Conservation (phyloP, 1,140 invertebrate species). For the Lycorma delicatula region DNA sequence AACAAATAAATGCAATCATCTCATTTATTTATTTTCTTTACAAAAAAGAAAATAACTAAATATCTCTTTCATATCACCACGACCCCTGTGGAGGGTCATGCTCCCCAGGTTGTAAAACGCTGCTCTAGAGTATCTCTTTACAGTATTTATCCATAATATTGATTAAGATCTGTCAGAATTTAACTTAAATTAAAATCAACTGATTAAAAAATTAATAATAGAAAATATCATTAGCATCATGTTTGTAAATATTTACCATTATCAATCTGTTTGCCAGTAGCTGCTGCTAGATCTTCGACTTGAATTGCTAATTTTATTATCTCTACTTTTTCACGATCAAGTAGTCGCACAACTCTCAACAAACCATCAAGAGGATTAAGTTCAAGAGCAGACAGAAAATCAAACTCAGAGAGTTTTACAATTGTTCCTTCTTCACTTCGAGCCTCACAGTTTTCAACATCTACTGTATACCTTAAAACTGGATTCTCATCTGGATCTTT, state of each 20-base stretch:
- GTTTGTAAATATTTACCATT: conserved; percentile 49
- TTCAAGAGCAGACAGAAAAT: conserved; percentile 59
- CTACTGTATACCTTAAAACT: conserved; percentile 63
- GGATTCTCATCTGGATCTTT: conserved; percentile 70
- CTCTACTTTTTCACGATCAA: conserved; percentile 81
- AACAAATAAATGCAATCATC: too few species aligned
- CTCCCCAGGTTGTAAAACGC: too few species aligned
- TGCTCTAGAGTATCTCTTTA: too few species aligned
- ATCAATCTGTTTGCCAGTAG: conserved; percentile 61
- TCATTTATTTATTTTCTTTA: too few species aligned
- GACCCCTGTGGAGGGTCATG: too few species aligned
- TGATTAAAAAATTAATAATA: too few species aligned
- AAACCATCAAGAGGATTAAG: conserved; percentile 66
- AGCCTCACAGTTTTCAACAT: conserved; percentile 59
- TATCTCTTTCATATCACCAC: too few species aligned
- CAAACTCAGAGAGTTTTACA: conserved; percentile 60
- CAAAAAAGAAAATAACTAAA: too few species aligned
- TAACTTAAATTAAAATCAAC: too few species aligned
- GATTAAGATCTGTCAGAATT: too few species aligned
- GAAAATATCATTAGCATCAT: too few species aligned
- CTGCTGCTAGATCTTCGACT: conserved; percentile 77
- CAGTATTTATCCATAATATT: too few species aligned
- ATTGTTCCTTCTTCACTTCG: conserved; percentile 68
- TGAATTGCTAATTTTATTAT: conserved; percentile 61
- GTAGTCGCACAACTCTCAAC: conserved; percentile 50